These are phyloP conservation scores for Cryptops parisi DNA, from an alignment of 2,888 invertebrate species.

Conservation along the genomic window DNA sequence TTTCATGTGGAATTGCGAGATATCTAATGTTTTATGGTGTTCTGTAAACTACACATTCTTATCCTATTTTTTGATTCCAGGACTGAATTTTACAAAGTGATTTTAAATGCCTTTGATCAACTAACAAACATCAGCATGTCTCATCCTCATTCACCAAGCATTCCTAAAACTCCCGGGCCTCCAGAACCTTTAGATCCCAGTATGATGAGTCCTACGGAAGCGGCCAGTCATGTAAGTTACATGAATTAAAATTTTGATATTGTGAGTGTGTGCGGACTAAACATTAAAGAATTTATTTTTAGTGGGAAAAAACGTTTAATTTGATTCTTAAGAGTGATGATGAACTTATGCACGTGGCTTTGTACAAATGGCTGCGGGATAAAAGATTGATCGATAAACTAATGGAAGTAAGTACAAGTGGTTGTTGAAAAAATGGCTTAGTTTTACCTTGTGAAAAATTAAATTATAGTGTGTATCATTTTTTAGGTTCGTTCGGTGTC, in stretches of 20 bases:
- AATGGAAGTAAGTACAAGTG: conserved; percentile 35
- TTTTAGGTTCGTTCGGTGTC: conserved; percentile 42
- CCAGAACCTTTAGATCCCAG: conserved; percentile 30
- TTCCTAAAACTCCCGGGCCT: conserved; percentile 33
- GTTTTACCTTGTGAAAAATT: background rate
- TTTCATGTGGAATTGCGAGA: no score
- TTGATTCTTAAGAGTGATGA: conserved; percentile 44
- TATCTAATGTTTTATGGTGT: no score
- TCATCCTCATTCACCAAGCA: conserved; percentile 31
- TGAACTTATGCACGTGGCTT: conserved; percentile 73
- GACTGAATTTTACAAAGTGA: conserved; percentile 76
- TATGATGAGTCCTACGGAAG: conserved; percentile 25
- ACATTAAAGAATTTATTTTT: no score
- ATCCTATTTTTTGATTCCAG: conserved; percentile 36
- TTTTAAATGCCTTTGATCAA: conserved; percentile 47
- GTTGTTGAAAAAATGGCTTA: no score
- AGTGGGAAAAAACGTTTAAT: conserved; percentile 35
- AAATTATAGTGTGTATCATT: background rate
- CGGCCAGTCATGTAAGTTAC: conserved; percentile 23
- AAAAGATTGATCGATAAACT: conserved; percentile 35
- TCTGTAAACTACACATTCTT: no score
- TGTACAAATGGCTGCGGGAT: conserved; percentile 82
- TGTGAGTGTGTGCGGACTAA: no score
- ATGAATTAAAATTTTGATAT: no score
- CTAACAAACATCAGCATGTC: conserved; percentile 29